Evolutionary conservation across 2,113 vertebrate species (phyloP), one percentile per base, ranked within the genome.

Genomic region (Megaceryle maxima): DNA sequence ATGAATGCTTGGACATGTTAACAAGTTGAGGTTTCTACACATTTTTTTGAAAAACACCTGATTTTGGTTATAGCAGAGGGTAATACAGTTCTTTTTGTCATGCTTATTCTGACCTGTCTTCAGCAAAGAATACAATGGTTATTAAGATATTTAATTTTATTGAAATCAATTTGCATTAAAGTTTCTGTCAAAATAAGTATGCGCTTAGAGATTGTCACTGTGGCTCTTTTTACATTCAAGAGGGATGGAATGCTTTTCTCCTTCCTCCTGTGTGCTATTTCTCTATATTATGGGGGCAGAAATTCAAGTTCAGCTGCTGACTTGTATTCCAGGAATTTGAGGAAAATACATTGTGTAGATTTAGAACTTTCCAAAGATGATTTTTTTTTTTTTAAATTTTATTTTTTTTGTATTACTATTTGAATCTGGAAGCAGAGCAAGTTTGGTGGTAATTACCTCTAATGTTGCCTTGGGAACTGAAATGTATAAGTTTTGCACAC

Each of bases 201-300:
- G 4, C n/a, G 11, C 14, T 1, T 2, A 67, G 19, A 35, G 20
- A 24, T 48, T 43, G 7, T 22, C 44, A 29, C 8, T 29, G 82
- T 77, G 43, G 5, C 8, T 75, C 11, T 8, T 53, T 67, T 79
- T 21, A 10, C 31, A 4, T 31, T 60, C 33, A 80, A 68, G 21
- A 73, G 6, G 8, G 10, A 20, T n/a, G 12, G 10, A 70, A 70
- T 57, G 11, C 4, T 7, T 90, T 77, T 64, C 11, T 85, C 5
- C 13, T 53, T 39, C 7, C 25, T 48, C 6, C 17, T 16, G 5
- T 16, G 16, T 83, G 22, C 18, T 83, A 28, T 93, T 67, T 59
- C 46, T 79, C 15, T 56, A 0, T 82, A 11, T 46, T 8, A 6
- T 1, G 6, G 5, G 50, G 50, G 24, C 24, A 4, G 8, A 13